Conservation (phyloP, 2,888 invertebrate species). For the Drosophila ustulata region DNA sequence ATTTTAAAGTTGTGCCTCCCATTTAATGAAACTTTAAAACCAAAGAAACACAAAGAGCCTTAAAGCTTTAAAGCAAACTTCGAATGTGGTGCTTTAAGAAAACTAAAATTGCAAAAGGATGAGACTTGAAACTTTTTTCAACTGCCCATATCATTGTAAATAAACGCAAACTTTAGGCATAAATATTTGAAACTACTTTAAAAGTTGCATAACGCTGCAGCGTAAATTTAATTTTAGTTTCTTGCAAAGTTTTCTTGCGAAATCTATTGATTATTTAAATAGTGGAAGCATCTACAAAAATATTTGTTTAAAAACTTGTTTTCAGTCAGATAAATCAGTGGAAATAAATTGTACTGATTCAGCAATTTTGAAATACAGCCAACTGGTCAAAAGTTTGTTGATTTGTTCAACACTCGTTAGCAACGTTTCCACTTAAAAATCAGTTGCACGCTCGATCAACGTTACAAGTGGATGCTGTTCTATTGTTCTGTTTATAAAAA, state of each 20-base stretch:
- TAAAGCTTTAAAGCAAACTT: neutral
- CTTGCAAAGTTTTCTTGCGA: too few species aligned
- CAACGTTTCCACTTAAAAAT: slow-evolving; percentile 14
- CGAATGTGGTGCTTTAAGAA: neutral
- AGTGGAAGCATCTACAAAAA: neutral
- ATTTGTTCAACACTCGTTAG: slow-evolving; percentile 4
- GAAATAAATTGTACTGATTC: neutral
- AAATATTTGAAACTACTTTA: neutral
- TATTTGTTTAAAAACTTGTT: neutral
- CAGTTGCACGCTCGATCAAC: slow-evolving; percentile 32
- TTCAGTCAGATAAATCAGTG: neutral
- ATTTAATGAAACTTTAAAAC: slow-evolving; percentile 3
- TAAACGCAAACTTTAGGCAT: neutral
- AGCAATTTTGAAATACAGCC: neutral
- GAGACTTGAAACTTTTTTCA: neutral
- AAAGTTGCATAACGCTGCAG: neutral
- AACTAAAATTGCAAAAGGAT: neutral
- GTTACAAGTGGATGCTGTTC: slow-evolving; percentile 37
- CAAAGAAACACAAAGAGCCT: neutral
- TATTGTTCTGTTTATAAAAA: slow-evolving; percentile 45
- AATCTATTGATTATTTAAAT: neutral
- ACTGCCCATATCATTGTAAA: too few species aligned
- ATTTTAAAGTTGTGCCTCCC: slow-evolving; percentile 11
- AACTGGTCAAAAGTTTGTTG: neutral
- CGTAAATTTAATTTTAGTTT: neutral